Evolutionary conservation across 2,113 vertebrate species (phyloP).

Genomic region (Xiphorhynchus elegans): DNA sequence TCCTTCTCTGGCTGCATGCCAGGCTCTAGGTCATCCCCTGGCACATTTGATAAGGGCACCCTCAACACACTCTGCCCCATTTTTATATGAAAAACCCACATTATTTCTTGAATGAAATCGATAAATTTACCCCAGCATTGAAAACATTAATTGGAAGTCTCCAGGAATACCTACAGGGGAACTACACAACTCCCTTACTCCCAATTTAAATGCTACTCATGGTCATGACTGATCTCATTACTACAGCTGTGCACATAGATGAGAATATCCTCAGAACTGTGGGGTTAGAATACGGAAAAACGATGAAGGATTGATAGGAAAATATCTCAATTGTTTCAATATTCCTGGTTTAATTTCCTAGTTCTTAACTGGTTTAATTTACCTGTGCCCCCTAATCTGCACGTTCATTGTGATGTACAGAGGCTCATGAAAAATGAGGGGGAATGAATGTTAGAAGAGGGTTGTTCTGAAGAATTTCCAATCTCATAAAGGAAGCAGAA

Average conservation of each 20-base stretch:
- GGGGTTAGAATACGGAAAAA: background rate
- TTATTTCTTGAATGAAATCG: background rate
- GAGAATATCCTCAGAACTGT: background rate
- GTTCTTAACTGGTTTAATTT: background rate
- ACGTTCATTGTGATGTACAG: background rate
- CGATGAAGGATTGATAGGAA: background rate
- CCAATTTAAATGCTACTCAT: background rate
- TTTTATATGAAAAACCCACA: background rate
- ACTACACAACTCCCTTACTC: background rate
- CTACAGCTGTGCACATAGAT: background rate
- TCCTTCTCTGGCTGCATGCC: rapidly evolving
- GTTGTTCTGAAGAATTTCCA: background rate
- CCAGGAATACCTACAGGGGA: background rate
- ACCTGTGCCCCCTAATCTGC: background rate
- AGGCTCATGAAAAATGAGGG: background rate
- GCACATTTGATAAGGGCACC: background rate
- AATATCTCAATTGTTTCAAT: background rate
- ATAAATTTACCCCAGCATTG: background rate
- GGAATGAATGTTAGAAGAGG: background rate
- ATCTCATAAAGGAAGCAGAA: background rate
- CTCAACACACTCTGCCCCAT: background rate
- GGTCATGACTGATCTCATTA: background rate
- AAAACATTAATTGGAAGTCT: background rate
- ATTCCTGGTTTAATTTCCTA: background rate
- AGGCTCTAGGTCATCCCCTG: background rate